Conservation (phyloP, 2,113 vertebrate species). For the Seriola dumerili region DNA sequence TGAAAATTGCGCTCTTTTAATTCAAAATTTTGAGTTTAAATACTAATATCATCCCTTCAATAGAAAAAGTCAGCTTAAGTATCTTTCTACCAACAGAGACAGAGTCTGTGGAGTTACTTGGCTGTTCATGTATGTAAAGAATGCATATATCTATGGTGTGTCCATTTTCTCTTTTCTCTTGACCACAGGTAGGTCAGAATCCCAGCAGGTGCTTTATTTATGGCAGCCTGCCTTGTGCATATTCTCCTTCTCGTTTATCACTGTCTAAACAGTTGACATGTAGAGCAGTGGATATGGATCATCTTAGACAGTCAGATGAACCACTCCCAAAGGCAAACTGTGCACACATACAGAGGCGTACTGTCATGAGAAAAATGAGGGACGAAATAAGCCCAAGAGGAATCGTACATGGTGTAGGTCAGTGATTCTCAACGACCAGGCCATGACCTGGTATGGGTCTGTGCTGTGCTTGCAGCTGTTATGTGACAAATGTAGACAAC, state of each 20-base stretch:
- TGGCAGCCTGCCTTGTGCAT: slow-evolving; percentile 63
- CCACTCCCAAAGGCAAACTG: slow-evolving; percentile 56
- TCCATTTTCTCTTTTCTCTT: slow-evolving; percentile 41
- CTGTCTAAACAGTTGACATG: slow-evolving; percentile 69
- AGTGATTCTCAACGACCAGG: slow-evolving; percentile 12
- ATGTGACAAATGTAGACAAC: not conserved
- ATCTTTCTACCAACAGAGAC: not conserved
- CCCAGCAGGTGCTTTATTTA: slow-evolving; percentile 59
- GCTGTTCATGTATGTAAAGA: not conserved
- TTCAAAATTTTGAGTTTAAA: slow-evolving; percentile 1
- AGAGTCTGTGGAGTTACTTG: not conserved
- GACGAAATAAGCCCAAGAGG: slow-evolving; percentile 30
- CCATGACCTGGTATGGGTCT: slow-evolving; percentile 19
- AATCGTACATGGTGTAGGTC: slow-evolving; percentile 22
- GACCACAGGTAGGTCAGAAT: slow-evolving; percentile 60
- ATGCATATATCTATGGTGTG: not conserved
- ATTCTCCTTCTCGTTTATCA: slow-evolving; percentile 71
- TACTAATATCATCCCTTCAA: not conserved
- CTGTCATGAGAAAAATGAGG: slow-evolving; percentile 39
- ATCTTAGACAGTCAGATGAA: slow-evolving; percentile 70
- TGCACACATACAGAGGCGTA: slow-evolving; percentile 27
- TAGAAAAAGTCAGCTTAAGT: not conserved
- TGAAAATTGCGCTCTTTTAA: not conserved
- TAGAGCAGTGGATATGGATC: slow-evolving; percentile 73
- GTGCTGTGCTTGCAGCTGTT: slow-evolving; percentile 4